These are phyloP conservation scores for Gymnoscopelus braueri DNA, from an alignment of 2,797 vertebrate species.

Conservation along the genomic window DNA sequence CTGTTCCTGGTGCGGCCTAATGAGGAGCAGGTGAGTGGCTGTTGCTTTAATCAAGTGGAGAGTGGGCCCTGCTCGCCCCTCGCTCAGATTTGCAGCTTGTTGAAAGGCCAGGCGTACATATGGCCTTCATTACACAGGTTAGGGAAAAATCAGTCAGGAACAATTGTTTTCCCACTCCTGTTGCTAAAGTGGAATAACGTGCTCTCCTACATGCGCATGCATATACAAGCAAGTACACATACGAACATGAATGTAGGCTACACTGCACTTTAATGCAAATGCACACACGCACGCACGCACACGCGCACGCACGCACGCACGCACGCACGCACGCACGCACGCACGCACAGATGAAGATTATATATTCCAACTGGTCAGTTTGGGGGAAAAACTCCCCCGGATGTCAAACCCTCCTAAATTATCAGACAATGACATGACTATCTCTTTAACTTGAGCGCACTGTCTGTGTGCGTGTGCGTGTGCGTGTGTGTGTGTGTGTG, in stretches of 20 bases:
- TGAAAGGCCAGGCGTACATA: conserved; percentile 83
- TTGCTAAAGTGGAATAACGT: conserved; percentile 75
- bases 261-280: too few species aligned
- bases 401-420: conserved; percentile 27
- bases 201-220: conserved; percentile 18
- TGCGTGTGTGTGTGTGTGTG: too few species aligned
- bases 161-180: conserved; percentile 86
- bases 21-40: conserved; percentile 83
- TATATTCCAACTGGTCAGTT: conserved; percentile 46
- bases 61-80: conserved; percentile 58
- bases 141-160: conserved; percentile 84
- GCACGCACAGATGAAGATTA: conserved; percentile 41
- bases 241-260: too few species aligned
- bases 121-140: conserved; percentile 85
- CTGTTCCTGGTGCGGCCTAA: conserved; percentile 77
- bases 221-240: too few species aligned
- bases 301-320: background rate
- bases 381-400: conserved; percentile 15
- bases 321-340: background rate
- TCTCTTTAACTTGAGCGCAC: conserved; percentile 11
- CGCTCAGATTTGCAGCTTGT: conserved; percentile 83
- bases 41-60: conserved; percentile 86
- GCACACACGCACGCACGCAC: too few species aligned
- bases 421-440: conserved; percentile 15
- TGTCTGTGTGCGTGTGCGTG: background rate